These are phyloP conservation scores for Discoglossus pictus DNA, from an alignment of 2,797 vertebrate species.

Conservation along the genomic window DNA sequence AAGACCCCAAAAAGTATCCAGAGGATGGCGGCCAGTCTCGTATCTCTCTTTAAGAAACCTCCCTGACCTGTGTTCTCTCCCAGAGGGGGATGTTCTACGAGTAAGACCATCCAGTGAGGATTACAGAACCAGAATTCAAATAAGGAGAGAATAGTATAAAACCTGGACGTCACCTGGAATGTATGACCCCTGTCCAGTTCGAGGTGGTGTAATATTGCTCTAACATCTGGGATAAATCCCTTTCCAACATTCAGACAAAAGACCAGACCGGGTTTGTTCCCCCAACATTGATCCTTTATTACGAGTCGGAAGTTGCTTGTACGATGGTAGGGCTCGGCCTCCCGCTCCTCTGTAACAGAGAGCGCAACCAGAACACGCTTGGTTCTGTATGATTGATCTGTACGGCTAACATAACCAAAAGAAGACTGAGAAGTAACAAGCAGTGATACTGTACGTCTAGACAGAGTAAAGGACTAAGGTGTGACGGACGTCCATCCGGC, in stretches of 20 bases:
- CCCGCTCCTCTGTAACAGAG: constrained; percentile 1
- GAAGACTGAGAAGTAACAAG: constrained; percentile 44
- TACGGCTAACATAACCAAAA: constrained; percentile 44
- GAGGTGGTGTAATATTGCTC: no score
- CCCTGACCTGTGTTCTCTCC: no score
- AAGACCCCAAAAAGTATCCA: no score
- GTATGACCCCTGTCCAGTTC: no score
- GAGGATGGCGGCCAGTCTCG: no score
- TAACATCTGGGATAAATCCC: no score
- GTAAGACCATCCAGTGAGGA: no score
- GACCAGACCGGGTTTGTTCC: not conserved
- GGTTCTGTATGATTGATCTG: constrained; percentile 33
- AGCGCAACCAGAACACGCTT: constrained; percentile 12
- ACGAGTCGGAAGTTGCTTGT: constrained; percentile 34
- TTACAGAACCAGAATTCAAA: no score
- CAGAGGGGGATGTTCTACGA: no score
- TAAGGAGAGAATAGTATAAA: no score
- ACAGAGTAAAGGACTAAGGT: constrained; percentile 21
- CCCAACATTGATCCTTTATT: constrained; percentile 49
- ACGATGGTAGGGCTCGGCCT: constrained; percentile 29
- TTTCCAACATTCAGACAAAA: not conserved
- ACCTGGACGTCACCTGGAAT: no score
- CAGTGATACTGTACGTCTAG: constrained; percentile 31
- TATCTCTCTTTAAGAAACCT: no score
- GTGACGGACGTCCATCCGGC: constrained; percentile 25